Conservation (phyloP, 1,140 invertebrate species). For the Diprion similis region DNA sequence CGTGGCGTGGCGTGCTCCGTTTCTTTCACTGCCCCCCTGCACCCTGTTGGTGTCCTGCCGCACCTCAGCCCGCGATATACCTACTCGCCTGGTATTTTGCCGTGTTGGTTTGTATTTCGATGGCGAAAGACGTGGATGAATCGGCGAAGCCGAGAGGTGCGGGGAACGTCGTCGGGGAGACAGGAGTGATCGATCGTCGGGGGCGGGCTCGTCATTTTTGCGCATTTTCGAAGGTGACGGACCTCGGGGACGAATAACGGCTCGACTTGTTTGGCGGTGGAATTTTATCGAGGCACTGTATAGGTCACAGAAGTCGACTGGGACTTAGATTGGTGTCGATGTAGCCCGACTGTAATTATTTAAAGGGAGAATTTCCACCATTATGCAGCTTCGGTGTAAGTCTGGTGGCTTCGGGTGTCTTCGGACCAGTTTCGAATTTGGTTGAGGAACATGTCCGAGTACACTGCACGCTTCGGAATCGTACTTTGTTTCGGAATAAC, state of each 20-base stretch:
- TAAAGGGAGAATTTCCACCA: too few species aligned
- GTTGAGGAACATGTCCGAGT: too few species aligned
- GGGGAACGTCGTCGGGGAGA: neutral
- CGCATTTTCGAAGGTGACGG: conserved; percentile 29
- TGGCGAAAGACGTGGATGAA: too few species aligned
- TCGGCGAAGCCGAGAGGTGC: conserved; percentile 32
- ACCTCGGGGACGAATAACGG: conserved; percentile 2
- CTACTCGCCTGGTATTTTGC: conserved; percentile 39
- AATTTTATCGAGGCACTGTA: too few species aligned
- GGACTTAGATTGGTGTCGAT: too few species aligned
- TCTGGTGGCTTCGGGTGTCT: too few species aligned
- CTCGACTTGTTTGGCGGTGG: too few species aligned
- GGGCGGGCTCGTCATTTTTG: conserved; percentile 15
- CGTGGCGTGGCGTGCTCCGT: conserved; percentile 3
- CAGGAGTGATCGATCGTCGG: neutral
- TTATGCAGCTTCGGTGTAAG: too few species aligned
- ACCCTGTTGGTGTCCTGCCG: neutral
- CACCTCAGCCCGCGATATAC: neutral
- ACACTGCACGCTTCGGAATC: neutral
- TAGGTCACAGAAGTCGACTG: too few species aligned
- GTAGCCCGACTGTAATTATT: too few species aligned
- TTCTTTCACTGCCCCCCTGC: neutral
- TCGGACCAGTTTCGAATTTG: neutral
- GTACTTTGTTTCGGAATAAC: neutral
- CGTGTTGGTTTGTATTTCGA: conserved; percentile 11